Evolutionary conservation across 2,888 invertebrate genomes (phyloP), one percentile per base, ranked within the genome.

Genomic region (Troides oblongomaculatus): DNA sequence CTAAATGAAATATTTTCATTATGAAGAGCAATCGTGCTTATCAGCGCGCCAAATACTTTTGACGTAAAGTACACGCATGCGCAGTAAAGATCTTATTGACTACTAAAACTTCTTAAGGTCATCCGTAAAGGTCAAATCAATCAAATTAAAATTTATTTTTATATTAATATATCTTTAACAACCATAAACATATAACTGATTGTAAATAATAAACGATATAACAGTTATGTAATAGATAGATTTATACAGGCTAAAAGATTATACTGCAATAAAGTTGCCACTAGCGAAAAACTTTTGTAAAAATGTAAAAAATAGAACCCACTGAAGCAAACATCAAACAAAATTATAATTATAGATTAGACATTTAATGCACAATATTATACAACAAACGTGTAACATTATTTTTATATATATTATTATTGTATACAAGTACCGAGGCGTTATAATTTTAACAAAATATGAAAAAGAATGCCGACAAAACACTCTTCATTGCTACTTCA

Each of bases 41-140:
- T 80, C 88, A 89, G 88, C 89, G 88, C 90, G 90, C 90, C 88
- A 91, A 90, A 90, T 86, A 86, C 82, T 81, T 79, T 86, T 88
- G 87, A 86, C 84, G 80, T 78, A 77, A 76, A 78, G 76, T 77
- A 77, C 81, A 86, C 88, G 89, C 91, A 89, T 88, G 91, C 91
- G 90, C 84, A 81, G 79, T 81, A 72, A 77, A 77, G 75, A 79
- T 77, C 75, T 73, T 88, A 87, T 85, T 84, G 86, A 86, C 84
- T 79, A 68, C 72, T 76, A 70, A 78, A 76, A 71, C 74, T 80
- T 83, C 74, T 80, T 83, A 79, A 86, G 88, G 88, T 88, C 87
- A 85, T 79, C 78, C 76, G 69, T 80, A 85, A 88, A 89, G 88
- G 89, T 87, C 87, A 73, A 74, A 75, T 50, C 64, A 64, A 71